Base-by-base conservation (phyloP, 2,888 invertebrate genomes). In the Polietes domitor region DNA sequence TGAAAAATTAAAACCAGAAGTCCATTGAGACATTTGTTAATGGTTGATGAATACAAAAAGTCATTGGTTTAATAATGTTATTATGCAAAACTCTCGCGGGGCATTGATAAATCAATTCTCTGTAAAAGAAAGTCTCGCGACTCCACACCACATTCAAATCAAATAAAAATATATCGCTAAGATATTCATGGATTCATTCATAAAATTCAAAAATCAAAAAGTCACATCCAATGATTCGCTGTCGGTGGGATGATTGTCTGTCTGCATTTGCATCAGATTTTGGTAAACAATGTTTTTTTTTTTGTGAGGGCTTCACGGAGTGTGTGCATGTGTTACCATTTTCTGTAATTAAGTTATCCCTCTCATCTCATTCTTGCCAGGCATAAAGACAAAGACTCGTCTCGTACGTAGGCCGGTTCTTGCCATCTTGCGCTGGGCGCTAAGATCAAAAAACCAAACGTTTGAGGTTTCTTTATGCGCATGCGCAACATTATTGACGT, bases 401-500 rank as follows among this genome's bases (percentile, higher is more conserved):
- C n/a, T 32, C 21, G 37, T 37, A 37, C 6, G 37, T 58, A 24
- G 17, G 58, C 19, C 9, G 6, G 21, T 65, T 37, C 37, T 37
- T 24, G 41, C 21, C 41, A 24, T 68, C 68, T 28, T n/a, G 7
- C n/a, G 37, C 37, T 7, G n/a, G 17, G 68, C 68, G 68, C 68
- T 68, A 41, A 68, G 68, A 68, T 68, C 68, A 68, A 68, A 68
- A 15, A 19, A 32, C 10, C 19, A 24, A 41, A 24, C 68, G 43
- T 65, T 65, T 65, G 37, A 61, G 41, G 41, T 68, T 43, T 21
- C 43, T 73, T 74, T 83, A 80, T 84, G 85, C 82, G 76, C 85
- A 84, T 82, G 85, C 84, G 80, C 85, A 84, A 85, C 80, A 50
- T 53, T 84, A 81, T 79, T 81, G 84, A 79, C 81, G 78, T 84